Base-by-base conservation (phyloP, 2,888 invertebrate species). In the Diadromus collaris region DNA sequence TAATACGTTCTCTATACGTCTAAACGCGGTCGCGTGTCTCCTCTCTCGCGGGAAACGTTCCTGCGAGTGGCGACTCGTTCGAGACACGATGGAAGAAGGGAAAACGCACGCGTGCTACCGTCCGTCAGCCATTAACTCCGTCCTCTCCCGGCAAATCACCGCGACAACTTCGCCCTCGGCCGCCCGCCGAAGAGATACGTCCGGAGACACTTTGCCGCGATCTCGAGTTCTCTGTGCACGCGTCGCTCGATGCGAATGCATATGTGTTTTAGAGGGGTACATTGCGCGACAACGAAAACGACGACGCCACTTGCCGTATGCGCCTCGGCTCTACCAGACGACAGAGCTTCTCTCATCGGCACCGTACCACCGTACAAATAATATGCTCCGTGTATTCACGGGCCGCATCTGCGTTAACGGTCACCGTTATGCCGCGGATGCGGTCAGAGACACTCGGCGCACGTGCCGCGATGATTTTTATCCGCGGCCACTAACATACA, bases 41-140 rank as follows among this genome's bases (percentile, higher is more conserved):
- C 54, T 65, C 64, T 64, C 63, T 58, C 64, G 46, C 24, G 38
- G 32, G 54, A 72, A 68, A 67, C 34, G 32, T 34, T 16, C 34
- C 6, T 0, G 38, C 54, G n/a, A n/a, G n/a, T n/a, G n/a, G n/a
- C n/a, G 38, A 67, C 41, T 10, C 68, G 27, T 41, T 68, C 27
- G 56, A 38, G 54, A 24, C 24, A 10, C 48, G 80, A 75, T 76
- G 78, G 77, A 81, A 80, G 79, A 72, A 80, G 72, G 71, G 75
- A 76, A 68, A 61, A 71, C 64, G 63, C 63, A 76, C 68, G 67
- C 78, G 75, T 81, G 80, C 79, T 79, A 81, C 75, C 76, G 75
- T 78, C 21, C 5, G 85, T 83, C 84, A 83, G 84, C 85, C 84
- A 85, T 85, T 86, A 84, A 83, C 84, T 85, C 84, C 84, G 83